Base-by-base conservation (phyloP, 2,113 vertebrate species). In the Hipposideros armiger region DNA sequence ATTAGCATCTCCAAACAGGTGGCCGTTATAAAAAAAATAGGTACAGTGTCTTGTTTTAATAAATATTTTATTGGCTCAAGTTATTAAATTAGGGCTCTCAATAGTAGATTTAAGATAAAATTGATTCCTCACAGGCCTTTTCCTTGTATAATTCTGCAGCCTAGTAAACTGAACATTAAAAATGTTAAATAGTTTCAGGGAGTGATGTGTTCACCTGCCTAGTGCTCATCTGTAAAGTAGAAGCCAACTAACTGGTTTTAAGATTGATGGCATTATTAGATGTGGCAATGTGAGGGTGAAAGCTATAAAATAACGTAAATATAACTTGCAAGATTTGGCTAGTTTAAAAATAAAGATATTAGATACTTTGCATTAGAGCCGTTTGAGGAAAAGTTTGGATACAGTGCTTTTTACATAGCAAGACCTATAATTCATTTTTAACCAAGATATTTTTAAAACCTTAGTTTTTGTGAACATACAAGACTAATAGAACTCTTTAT, bases 1-100 rank as follows among this genome's bases (percentile, higher is more conserved):
- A 97, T 97, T 97, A 95, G 92, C 62, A 94, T 98, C 98, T 91
- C 89, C 90, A 93, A 97, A 97, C 93, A 98, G 97, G 97, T 98
- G 95, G 93, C 82, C 58, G 78, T 98, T 96, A 97, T 97, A 97
- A 97, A 97, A 97, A 96, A 97, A 97, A 97, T 96, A 67, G 77
- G 95, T 96, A 52, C 64, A 95, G 81, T 96, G 54, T 89, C 92
- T 94, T 97, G 0, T 97, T 97, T 96, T 97, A 54, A 76, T 98
- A 98, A 98, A 94, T 96, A 95, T 94, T 97, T 95, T 94, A 96
- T 42, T 80, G 69, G 54, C 97, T 86, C 4, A 8, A 80, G 66
- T 97, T 91, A 94, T 45, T 96, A 78, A 86, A 73, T 93, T 56
- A 88, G 45, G 50, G 5, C 4, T 73, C 24, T 82, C 36, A 83